Evolutionary conservation across 2,113 vertebrate species (phyloP), one percentile per base, ranked within the genome.

Genomic region (Anolis carolinensis): DNA sequence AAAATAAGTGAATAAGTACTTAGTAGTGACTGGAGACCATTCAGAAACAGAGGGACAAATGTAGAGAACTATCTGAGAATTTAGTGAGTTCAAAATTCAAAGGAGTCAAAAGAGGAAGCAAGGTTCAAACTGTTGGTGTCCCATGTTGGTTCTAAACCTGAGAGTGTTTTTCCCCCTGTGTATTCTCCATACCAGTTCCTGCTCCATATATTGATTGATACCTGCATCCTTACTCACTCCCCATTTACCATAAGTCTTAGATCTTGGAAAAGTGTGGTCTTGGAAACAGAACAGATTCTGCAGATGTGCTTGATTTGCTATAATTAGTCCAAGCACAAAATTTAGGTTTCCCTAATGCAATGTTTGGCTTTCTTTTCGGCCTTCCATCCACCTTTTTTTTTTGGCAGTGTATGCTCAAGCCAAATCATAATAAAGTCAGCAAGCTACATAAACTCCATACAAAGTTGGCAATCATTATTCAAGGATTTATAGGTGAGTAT

Each of bases 271-370:
- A 27, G 23, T 34, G 14, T 78, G 48, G 59, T 59, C 32, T 59
- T 79, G 75, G 48, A 79, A 85, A 27, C 16, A 79, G 9, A 21
- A 59, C 3, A 79, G 75, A 23, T n/a, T 72, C 50, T 71, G 50
- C 67, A 79, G 34, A 85, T 85, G 83, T 55, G 65, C 67, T 79
- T 72, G 27, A 79, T 79, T 59, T 62, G 27, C 52, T 72, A 50
- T 44, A 39, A 72, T 79, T 71, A 85, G 59, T 85, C 50, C 20
- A 36, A 84, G 82, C 10, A 34, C 65, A 67, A 32, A n/a, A 55
- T 78, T 78, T 30, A 70, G 50, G 65, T 85, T 50, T 85, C 32
- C 68, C n/a, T 59, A 48, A 1, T 48, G 27, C 72, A 65, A 62
- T 75, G 32, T 75, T 63, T 84, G 36, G 59, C 71, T 71, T 75